phyloP scores from a whole-genome alignment of 2,888 invertebrate genomes.

The Cynaeus angustus region DNA sequence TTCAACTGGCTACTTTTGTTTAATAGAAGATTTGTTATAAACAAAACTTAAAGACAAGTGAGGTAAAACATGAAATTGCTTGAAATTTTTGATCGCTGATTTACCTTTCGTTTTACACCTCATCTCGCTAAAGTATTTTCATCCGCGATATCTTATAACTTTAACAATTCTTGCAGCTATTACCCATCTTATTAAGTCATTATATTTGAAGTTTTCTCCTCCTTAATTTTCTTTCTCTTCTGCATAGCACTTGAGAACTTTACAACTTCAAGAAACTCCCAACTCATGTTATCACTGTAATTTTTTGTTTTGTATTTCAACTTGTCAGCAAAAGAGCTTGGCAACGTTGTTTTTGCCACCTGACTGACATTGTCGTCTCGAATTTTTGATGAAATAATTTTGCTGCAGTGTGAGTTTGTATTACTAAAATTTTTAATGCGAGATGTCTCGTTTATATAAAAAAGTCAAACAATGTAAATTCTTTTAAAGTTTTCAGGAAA shows the following conservation, averaged over 20 bases:
- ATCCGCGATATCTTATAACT: neutral
- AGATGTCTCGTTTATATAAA: neutral
- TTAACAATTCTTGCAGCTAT: constrained; percentile 2
- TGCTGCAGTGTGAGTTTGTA: neutral
- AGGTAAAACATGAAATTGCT: too few species aligned
- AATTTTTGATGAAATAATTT: constrained; percentile 20
- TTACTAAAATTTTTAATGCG: constrained; percentile 1
- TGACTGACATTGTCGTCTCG: constrained; percentile 11
- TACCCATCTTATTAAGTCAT: constrained; percentile 20
- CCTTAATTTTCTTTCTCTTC: constrained; percentile 21
- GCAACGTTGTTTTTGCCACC: constrained; percentile 8
- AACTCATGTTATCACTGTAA: neutral
- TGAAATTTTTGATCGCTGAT: neutral
- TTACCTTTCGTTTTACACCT: neutral
- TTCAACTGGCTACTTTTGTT: too few species aligned
- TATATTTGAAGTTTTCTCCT: constrained; percentile 10
- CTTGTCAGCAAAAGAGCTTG: constrained; percentile 6
- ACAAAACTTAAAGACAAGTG: too few species aligned
- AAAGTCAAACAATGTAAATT: neutral
- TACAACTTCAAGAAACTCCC: constrained; percentile 14
- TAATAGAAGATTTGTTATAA: too few species aligned
- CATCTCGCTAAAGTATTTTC: neutral
- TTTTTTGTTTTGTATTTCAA: constrained; percentile 22
- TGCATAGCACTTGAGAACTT: constrained; percentile 11
- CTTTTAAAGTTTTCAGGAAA: neutral